These are phyloP conservation scores for Nomada goodeniana DNA, from an alignment of 2,888 invertebrate genomes.

Conservation along the genomic window DNA sequence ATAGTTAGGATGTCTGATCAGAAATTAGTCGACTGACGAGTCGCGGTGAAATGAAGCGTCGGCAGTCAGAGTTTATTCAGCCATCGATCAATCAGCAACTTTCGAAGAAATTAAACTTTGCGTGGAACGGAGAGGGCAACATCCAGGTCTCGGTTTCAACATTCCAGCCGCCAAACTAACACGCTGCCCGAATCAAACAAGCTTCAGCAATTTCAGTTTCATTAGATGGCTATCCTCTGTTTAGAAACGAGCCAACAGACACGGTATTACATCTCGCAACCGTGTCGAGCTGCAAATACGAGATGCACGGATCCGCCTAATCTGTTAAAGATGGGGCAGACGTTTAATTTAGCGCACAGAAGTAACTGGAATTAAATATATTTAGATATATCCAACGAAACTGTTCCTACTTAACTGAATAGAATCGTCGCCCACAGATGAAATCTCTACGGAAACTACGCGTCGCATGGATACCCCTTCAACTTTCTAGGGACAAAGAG, in stretches of 20 bases:
- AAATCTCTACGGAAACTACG: too few species aligned
- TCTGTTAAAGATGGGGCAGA: background rate
- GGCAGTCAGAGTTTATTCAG: background rate
- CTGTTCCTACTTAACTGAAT: too few species aligned
- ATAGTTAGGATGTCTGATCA: background rate
- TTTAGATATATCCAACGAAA: too few species aligned
- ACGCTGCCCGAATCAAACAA: conserved; percentile 6
- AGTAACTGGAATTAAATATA: too few species aligned
- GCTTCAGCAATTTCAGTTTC: conserved; percentile 19
- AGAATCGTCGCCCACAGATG: too few species aligned
- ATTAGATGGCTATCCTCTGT: conserved; percentile 12
- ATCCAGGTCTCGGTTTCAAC: background rate
- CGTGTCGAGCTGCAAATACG: conserved; percentile 9
- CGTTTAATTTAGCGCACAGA: background rate
- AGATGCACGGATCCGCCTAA: conserved; percentile 6
- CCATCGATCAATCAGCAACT: conserved; percentile 11
- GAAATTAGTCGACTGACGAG: background rate
- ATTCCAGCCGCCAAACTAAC: background rate
- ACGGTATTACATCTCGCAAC: background rate
- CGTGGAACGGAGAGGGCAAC: background rate
- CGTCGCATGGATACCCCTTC: background rate
- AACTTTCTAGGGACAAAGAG: background rate
- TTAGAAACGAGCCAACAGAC: background rate
- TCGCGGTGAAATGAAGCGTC: background rate
- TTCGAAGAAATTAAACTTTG: conserved; percentile 10